phyloP scores from a whole-genome alignment of 2,113 vertebrate genomes.

The Leptocoma aspasia region DNA sequence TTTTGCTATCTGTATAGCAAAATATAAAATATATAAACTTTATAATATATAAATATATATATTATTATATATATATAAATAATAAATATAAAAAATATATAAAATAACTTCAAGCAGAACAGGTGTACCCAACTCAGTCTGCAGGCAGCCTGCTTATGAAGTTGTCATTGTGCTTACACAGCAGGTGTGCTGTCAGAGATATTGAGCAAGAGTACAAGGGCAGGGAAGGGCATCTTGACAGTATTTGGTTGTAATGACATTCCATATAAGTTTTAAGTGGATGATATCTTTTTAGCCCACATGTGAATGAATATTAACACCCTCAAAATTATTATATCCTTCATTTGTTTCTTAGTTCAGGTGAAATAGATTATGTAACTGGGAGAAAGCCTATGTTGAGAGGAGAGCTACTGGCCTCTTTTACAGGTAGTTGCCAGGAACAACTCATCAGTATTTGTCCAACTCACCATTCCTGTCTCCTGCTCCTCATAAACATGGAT shows the following conservation, averaged over 20 bases:
- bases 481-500: not conserved
- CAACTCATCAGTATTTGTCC: not conserved
- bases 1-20: not conserved
- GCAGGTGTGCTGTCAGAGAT: not conserved
- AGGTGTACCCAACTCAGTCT: not conserved
- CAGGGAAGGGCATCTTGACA: not conserved
- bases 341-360: not conserved
- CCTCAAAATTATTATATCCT: not conserved
- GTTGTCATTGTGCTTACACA: not conserved
- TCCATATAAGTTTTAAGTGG: not conserved
- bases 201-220: not conserved
- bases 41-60: too few relatives aligned
- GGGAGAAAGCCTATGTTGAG: not conserved
- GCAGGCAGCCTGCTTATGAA: not conserved
- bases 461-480: not conserved
- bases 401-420: not conserved
- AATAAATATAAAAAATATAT: too few relatives aligned
- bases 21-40: too few relatives aligned
- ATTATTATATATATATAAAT: too few relatives aligned
- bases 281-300: not conserved
- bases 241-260: not conserved
- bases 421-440: not conserved
- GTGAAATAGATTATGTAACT: not conserved
- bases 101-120: not conserved
- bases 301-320: not conserved